A percentile compares a stretch with the other conserved stretches of the same genome.
Evolutionary conservation across 1,140 invertebrate genomes (phyloP).

Genomic region (Macrostomum lignano): DNA sequence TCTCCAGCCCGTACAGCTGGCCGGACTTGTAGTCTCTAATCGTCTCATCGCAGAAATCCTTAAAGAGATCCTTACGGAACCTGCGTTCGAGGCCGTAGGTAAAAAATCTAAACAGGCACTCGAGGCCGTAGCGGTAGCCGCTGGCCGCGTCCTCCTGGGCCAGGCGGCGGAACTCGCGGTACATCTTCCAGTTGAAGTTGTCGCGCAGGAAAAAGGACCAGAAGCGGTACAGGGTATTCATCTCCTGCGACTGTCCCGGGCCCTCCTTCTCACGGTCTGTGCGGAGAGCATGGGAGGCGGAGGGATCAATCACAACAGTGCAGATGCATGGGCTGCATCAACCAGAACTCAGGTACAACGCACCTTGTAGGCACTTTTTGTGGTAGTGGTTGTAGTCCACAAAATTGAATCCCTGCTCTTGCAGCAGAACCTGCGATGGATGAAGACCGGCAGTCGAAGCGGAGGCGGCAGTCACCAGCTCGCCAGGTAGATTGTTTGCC

Average conservation of each 20-base stretch:
- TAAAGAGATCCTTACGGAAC: slow-evolving; percentile 64
- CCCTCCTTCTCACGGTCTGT: slow-evolving; percentile 50
- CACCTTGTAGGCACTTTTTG: too few species aligned
- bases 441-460: too few species aligned
- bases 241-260: slow-evolving; percentile 38
- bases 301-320: too few species aligned
- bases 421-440: too few species aligned
- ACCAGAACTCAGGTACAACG: too few species aligned
- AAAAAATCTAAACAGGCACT: slow-evolving; percentile 87
- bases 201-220: slow-evolving; percentile 96
- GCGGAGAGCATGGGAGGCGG: background rate
- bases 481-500: too few species aligned
- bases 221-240: slow-evolving; percentile 87
- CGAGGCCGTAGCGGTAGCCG: slow-evolving; percentile 58
- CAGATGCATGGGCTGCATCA: too few species aligned
- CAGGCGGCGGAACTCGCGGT: slow-evolving; percentile 62
- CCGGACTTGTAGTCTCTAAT: slow-evolving; percentile 59
- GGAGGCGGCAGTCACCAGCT: too few species aligned
- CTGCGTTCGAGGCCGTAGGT: slow-evolving; percentile 84
- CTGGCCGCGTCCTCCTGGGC: slow-evolving; percentile 64
- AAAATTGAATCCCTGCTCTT: too few species aligned
- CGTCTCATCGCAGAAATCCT: slow-evolving; percentile 79
- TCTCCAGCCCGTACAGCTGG: slow-evolving; percentile 85
- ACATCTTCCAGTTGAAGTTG: slow-evolving; percentile 94
- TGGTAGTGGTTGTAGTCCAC: too few species aligned